phyloP scores from a whole-genome alignment of 2,113 vertebrate species.

The Rhabdomys dilectus region DNA sequence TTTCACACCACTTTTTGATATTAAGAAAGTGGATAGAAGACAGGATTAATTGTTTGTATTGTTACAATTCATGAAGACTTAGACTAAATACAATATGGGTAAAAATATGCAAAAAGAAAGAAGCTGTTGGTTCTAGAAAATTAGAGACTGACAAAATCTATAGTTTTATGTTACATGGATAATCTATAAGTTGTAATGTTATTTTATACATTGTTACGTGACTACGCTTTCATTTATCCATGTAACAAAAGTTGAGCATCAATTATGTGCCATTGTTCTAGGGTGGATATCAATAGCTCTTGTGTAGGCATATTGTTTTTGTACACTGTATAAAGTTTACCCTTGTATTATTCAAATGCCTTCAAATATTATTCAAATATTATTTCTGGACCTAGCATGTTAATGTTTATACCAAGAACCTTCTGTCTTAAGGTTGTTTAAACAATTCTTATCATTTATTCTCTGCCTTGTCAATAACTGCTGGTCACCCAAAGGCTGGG shows the following conservation, averaged over 20 bases:
- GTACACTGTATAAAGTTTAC: no score
- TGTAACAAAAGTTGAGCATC: slow-evolving; percentile 1
- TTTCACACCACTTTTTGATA: slow-evolving; percentile 60
- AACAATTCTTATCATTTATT: no score
- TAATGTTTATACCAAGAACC: no score
- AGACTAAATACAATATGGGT: not conserved
- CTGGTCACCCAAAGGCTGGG: no score
- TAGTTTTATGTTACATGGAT: not conserved
- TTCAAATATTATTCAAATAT: no score
- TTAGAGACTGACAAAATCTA: not conserved
- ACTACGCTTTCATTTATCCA: not conserved
- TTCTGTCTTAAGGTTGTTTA: no score
- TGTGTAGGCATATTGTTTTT: not conserved
- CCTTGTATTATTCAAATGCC: no score
- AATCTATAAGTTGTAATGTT: slow-evolving; percentile 9
- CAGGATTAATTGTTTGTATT: slow-evolving; percentile 4
- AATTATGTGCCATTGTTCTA: not conserved
- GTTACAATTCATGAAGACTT: slow-evolving; percentile 52
- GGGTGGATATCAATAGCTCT: not conserved
- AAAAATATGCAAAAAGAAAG: not conserved
- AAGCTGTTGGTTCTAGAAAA: not conserved
- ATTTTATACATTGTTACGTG: not conserved
- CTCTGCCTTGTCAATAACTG: no score
- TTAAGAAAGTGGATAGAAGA: slow-evolving; percentile 55
- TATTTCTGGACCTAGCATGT: no score